Evolutionary conservation across 2,888 invertebrate species (phyloP).

Genomic region (Epirrhoe alternata): DNA sequence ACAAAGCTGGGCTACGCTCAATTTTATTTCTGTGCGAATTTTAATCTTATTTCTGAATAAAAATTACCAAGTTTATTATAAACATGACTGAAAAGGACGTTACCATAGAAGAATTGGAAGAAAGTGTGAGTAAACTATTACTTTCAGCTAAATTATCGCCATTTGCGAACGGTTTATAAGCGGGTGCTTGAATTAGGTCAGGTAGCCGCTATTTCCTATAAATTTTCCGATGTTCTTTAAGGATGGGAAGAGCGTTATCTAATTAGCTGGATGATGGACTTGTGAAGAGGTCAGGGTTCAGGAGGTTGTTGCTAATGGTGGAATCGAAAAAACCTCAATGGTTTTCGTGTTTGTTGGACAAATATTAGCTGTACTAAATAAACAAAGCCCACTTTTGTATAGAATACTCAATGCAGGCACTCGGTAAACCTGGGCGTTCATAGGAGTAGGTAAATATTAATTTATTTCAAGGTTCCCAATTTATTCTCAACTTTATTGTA

Average conservation of each 20-base stretch:
- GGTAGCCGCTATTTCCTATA: slow-evolving; percentile 63
- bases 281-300: slow-evolving; percentile 20
- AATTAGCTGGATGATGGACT: slow-evolving; percentile 9
- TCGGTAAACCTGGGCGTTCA: neutral
- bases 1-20: neutral
- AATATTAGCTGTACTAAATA: slow-evolving; percentile 35
- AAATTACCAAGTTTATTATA: slow-evolving; percentile 49
- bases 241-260: slow-evolving; percentile 25
- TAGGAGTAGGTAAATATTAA: neutral
- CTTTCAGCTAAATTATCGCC: slow-evolving; percentile 27
- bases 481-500: neutral
- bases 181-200: slow-evolving; percentile 62
- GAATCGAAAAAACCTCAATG: neutral
- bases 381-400: slow-evolving; percentile 22
- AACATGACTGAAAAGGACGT: slow-evolving; percentile 76
- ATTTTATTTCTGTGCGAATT: slow-evolving; percentile 20
- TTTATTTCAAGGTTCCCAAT: neutral
- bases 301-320: neutral
- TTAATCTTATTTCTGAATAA: slow-evolving; percentile 39
- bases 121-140: slow-evolving; percentile 64
- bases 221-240: slow-evolving; percentile 48
- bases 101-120: slow-evolving; percentile 75
- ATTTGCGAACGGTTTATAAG: slow-evolving; percentile 24
- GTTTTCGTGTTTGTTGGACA: slow-evolving; percentile 4
- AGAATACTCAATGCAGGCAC: slow-evolving; percentile 6